Percentiles rank a stretch among this genome's conserved stretches.
Evolutionary conservation across 2,888 invertebrate genomes (phyloP).

Genomic region (Hypolimnas misippus): DNA sequence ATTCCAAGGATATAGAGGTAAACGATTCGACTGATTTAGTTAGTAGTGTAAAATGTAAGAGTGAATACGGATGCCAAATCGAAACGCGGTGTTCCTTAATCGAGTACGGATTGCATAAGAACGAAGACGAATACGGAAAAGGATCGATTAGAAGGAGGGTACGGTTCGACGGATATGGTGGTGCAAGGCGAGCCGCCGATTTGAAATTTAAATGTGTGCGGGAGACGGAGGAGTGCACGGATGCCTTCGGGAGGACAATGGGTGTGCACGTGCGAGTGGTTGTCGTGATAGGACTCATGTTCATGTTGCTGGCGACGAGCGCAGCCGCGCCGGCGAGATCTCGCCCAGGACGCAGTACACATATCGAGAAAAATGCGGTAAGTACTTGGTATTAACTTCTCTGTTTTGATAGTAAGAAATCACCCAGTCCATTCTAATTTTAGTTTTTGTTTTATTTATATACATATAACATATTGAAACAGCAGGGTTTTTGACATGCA

Average conservation of each 20-base stretch:
- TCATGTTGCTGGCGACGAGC: constrained; percentile 63
- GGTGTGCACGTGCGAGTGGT: constrained; percentile 61
- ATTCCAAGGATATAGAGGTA: constrained; percentile 70
- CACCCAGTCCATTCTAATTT: constrained; percentile 2
- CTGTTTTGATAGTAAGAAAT: constrained; percentile 8
- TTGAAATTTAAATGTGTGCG: constrained; percentile 74
- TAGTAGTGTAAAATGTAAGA: constrained; percentile 66
- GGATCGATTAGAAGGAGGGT: constrained; percentile 71
- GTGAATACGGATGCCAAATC: constrained; percentile 58
- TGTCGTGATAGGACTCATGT: constrained; percentile 62
- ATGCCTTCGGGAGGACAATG: constrained; percentile 69
- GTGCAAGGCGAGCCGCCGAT: constrained; percentile 66
- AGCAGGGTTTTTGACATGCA: constrained; percentile 56
- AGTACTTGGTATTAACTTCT: constrained; percentile 48
- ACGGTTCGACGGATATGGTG: constrained; percentile 64
- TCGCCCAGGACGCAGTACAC: constrained; percentile 58
- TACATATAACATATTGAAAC: constrained; percentile 20
- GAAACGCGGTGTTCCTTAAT: constrained; percentile 57
- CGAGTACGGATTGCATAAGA: constrained; percentile 63
- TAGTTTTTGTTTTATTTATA: constrained; percentile 16
- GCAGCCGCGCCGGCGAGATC: constrained; percentile 63
- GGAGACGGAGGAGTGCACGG: constrained; percentile 60
- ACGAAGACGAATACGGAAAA: constrained; percentile 67
- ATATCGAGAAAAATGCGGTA: constrained; percentile 67
- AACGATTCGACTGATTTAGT: constrained; percentile 69